phyloP scores from a whole-genome alignment of 1,140 invertebrate genomes.

The Drosophila triauraria region DNA sequence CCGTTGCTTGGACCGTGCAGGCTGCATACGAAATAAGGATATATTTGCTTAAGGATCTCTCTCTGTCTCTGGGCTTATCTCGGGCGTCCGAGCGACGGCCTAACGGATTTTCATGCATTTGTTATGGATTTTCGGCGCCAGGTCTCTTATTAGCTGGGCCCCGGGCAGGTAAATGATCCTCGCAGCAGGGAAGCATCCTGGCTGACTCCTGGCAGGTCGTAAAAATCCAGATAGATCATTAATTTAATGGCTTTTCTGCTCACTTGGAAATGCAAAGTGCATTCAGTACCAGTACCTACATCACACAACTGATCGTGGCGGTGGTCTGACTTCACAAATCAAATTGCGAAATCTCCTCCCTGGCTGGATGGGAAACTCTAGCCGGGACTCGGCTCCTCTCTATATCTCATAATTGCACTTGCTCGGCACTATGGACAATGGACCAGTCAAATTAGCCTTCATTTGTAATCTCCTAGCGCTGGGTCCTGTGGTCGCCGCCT shows the following conservation, averaged over 20 bases:
- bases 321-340: constrained; percentile 58
- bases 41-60: constrained; percentile 71
- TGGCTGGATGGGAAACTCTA: constrained; percentile 46
- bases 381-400: constrained; percentile 18
- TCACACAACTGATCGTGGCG: constrained; percentile 36
- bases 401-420: constrained; percentile 77
- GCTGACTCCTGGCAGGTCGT: constrained; percentile 65
- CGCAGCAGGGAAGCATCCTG: constrained; percentile 54
- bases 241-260: constrained; percentile 71
- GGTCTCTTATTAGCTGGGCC: constrained; percentile 64
- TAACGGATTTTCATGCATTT: constrained; percentile 84
- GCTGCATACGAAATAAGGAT: constrained; percentile 75
- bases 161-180: constrained; percentile 39
- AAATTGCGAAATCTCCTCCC: constrained; percentile 66
- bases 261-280: constrained; percentile 60
- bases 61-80: constrained; percentile 24
- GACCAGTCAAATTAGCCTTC: constrained; percentile 72
- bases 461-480: constrained; percentile 62
- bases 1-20: constrained; percentile 29
- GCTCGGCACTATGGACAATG: constrained; percentile 20
- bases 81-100: constrained; percentile 34
- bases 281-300: constrained; percentile 46
- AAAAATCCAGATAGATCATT: constrained; percentile 75
- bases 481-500: constrained; percentile 13
- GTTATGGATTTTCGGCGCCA: constrained; percentile 83